These are phyloP conservation scores for Periophthalmus magnuspinnatus DNA, from an alignment of 2,797 vertebrate genomes.

Conservation along the genomic window DNA sequence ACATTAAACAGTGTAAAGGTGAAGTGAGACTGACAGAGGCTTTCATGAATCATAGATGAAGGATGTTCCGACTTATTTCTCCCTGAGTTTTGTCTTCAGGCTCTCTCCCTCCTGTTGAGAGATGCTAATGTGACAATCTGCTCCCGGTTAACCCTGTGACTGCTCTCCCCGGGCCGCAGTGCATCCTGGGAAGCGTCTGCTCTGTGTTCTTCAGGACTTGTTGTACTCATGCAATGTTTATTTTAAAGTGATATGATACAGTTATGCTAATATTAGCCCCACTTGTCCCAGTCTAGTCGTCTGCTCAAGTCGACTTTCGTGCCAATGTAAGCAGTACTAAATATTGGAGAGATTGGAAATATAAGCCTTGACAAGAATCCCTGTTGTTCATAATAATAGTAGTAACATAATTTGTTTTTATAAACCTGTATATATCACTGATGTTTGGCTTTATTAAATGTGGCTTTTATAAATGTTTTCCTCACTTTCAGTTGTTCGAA, in stretches of 20 bases:
- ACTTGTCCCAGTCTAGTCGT: neutral
- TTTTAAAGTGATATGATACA: neutral
- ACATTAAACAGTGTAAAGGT: neutral
- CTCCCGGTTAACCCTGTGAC: conserved; percentile 8
- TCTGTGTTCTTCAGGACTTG: neutral
- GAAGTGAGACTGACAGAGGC: neutral
- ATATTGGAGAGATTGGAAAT: neutral
- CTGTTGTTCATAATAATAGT: neutral
- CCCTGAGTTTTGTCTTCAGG: conserved; percentile 4
- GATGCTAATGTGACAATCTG: conserved; percentile 16
- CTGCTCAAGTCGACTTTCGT: neutral
- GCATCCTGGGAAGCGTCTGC: conserved; percentile 4
- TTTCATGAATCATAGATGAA: neutral
- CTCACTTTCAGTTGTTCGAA: no score
- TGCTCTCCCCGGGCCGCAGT: neutral
- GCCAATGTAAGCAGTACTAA: neutral
- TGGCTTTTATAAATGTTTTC: no score
- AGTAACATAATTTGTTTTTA: no score
- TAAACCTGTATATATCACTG: no score
- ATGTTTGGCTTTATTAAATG: no score
- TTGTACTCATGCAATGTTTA: neutral
- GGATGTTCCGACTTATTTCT: neutral
- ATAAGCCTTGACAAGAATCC: neutral
- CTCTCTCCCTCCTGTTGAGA: conserved; percentile 6
- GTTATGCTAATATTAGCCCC: neutral